Evolutionary conservation across 2,797 vertebrate genomes (phyloP).

Genomic region (Tiaroga cobitis): DNA sequence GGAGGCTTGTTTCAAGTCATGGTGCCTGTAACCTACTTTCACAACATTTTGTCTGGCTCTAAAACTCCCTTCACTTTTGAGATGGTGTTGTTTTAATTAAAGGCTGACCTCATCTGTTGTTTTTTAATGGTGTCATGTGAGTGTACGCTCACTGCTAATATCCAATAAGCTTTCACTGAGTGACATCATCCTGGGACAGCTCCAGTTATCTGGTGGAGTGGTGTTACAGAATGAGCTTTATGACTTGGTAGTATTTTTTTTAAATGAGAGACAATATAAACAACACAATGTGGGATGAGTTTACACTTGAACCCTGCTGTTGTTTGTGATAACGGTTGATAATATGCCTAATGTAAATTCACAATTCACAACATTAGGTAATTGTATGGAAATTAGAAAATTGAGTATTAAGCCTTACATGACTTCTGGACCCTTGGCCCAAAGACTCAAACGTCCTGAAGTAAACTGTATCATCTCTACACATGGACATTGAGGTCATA

Average conservation of each 20-base stretch:
- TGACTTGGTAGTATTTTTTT: background rate
- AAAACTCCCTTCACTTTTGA: background rate
- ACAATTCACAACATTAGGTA: background rate
- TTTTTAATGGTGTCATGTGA: slow-evolving; percentile 60
- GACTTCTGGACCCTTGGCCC: background rate
- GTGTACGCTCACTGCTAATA: slow-evolving; percentile 54
- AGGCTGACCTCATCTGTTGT: slow-evolving; percentile 38
- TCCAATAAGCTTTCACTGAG: slow-evolving; percentile 54
- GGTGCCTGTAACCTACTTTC: slow-evolving; percentile 67
- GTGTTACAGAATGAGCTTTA: background rate
- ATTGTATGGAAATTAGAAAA: background rate
- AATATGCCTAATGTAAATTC: background rate
- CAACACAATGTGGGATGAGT: background rate
- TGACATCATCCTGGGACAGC: slow-evolving; percentile 55
- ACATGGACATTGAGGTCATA: slow-evolving; percentile 2
- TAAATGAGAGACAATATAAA: no score
- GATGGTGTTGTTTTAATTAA: slow-evolving; percentile 50
- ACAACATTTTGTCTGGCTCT: slow-evolving; percentile 52
- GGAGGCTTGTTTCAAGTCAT: slow-evolving; percentile 20
- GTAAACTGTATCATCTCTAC: background rate
- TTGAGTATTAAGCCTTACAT: background rate
- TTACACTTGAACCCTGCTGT: background rate
- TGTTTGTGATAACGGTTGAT: background rate
- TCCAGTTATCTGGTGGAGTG: background rate
- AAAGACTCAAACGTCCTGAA: background rate